Evolutionary conservation across 1,140 invertebrate species (phyloP), one percentile per base, ranked within the genome.

Genomic region (Drosophila eugracilis): DNA sequence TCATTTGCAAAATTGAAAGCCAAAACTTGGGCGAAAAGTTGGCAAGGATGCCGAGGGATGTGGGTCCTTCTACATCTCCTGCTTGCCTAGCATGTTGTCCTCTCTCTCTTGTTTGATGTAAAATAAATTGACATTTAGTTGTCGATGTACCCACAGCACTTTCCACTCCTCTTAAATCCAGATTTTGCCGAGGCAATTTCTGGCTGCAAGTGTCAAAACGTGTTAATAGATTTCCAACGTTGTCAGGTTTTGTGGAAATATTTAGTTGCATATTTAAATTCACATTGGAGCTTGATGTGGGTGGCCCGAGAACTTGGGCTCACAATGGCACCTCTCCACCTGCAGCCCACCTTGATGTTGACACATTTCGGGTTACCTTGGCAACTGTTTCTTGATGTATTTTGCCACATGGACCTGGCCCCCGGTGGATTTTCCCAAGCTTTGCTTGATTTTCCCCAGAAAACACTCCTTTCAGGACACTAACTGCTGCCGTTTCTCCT

Each of bases 111-210:
- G 42, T 71, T 73, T 86, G 74, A 78, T 81, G 73, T 75, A 78
- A 86, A 83, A 75, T 81, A 86, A 86, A 88, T 88, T 88, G 81
- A 83, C 81, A 86, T 86, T 88, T 86, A 78, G 74, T 75, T 86
- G 83, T 72, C 78, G 62, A 72, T 81, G 80, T 54, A 67, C 30
- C 44, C 19, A 19, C 39, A 24, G 42, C 42, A 47, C 15, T 36
- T 30, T 30, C n/a, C 9, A 32, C 42, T 44, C n/a, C 28, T 4
- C 22, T 36, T 22, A 47, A 47, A 24, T 24, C 39, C 41, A 37
- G 7, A 39, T 4, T 52, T 42, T 19, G 22, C 48, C 39, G 4
- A n/a, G 34, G 44, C 55, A 67, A 71, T 63, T 75, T 65, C 53
- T 28, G 41, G 26, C 57, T 65, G 74, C 72, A 83, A 77, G 75